Evolutionary conservation across 1,140 invertebrate genomes (phyloP), one percentile per base, ranked within the genome.

Genomic region (Sitophilus oryzae): DNA sequence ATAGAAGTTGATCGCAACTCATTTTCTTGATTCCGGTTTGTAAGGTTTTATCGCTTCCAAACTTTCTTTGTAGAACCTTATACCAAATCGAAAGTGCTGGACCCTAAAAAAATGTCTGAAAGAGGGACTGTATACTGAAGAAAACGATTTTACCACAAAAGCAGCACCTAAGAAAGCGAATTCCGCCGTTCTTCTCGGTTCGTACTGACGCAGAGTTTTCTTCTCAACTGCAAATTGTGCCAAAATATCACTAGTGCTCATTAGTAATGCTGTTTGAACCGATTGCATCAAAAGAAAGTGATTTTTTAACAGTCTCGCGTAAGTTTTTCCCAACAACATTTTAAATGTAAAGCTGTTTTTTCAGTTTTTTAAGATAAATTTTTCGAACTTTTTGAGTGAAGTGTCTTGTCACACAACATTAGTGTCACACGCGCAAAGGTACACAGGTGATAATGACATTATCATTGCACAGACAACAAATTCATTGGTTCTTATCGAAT

Each of bases 1-100:
- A 89, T 30, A 66, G 18, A 62, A 75, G 44, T 71, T 94, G 90
- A 75, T 93, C 90, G 16, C 80, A 67, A 16, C 77, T 71, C 16
- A 89, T 81, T 75, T 89, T 89, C 66, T 84, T 84, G 3, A 79
- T 73, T 36, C 56, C 25, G 3, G 45, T 43, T 30, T 15, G 19
- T 10, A 16, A 3, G 21, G n/a, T 40, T 23, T 22, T 66, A 68
- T 35, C 49, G 52, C 56, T 57, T 57, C 58, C 41, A n/a, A 55
- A 48, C 34, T 47, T 1, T 25, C 18, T 23, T 35, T 8, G 3
- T 18, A 55, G 20, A 5, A 55, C 25, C 43, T 47, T 49, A 30
- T 60, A 63, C 61, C 61, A 63, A 2, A 21, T 21, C n/a, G 58
- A 25, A 16, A 58, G 19, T 20, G 52, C 40, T 18, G 61, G 61